These are phyloP conservation scores for Diceros bicornis DNA, from an alignment of 2,797 vertebrate genomes.

Conservation along the genomic window DNA sequence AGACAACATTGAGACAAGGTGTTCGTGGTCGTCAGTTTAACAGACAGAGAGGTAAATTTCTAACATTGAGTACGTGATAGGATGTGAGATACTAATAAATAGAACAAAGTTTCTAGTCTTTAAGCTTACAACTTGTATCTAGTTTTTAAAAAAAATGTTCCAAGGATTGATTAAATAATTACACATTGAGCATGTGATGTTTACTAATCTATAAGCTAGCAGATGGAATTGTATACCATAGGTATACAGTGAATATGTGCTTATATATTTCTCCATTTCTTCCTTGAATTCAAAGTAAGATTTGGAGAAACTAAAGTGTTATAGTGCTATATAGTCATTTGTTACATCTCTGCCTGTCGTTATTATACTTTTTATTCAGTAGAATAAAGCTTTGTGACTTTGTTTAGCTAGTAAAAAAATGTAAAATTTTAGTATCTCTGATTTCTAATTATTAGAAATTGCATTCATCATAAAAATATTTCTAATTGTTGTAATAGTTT, in stretches of 20 bases:
- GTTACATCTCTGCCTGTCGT: neutral
- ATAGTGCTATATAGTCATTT: neutral
- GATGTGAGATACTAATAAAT: neutral
- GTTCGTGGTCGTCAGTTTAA: slow-evolving; percentile 93
- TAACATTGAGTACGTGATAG: neutral
- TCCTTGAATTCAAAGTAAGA: slow-evolving; percentile 46
- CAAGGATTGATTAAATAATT: slow-evolving; percentile 10
- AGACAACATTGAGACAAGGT: slow-evolving; percentile 94
- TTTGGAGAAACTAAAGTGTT: slow-evolving; percentile 51
- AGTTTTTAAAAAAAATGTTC: neutral
- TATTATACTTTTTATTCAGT: neutral
- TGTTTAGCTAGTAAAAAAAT: slow-evolving; percentile 39
- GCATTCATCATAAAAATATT: slow-evolving; percentile 30
- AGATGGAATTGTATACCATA: neutral
- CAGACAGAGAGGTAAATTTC: slow-evolving; percentile 93
- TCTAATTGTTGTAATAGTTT: slow-evolving; percentile 5
- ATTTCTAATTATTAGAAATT: slow-evolving; percentile 44
- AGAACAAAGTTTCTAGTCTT: slow-evolving; percentile 18
- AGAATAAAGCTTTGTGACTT: slow-evolving; percentile 45
- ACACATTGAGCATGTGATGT: neutral
- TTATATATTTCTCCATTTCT: slow-evolving; percentile 49
- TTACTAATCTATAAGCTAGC: neutral
- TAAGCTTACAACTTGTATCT: neutral
- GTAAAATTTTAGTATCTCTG: slow-evolving; percentile 43
- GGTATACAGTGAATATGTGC: neutral